phyloP scores from a whole-genome alignment of 2,888 invertebrate genomes.

The Mesorhabditis sp. region DNA sequence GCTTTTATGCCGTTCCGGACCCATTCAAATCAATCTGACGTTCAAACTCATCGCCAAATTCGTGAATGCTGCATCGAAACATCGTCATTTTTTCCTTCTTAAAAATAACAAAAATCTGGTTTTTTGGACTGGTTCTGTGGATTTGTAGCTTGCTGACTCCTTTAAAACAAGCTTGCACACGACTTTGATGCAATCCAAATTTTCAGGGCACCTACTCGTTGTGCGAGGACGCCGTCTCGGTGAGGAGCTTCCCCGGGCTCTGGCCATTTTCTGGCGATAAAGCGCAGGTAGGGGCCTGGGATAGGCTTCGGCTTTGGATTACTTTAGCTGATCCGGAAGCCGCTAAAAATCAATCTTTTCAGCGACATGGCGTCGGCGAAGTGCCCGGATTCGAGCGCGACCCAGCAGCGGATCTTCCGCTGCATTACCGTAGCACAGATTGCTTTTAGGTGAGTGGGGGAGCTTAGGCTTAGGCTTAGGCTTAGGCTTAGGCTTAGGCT shows the following conservation, averaged over 20 bases:
- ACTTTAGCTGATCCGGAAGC: too few relatives aligned
- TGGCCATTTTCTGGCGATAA: background rate
- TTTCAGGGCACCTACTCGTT: slow-evolving; percentile 3
- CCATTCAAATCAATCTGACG: too few relatives aligned
- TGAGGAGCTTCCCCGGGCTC: slow-evolving; percentile 5
- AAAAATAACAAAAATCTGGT: too few relatives aligned
- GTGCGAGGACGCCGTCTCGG: slow-evolving; percentile 3
- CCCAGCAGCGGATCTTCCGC: slow-evolving; percentile 47
- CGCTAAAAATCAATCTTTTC: background rate
- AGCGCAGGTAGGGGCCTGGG: background rate
- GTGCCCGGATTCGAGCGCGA: slow-evolving; percentile 17
- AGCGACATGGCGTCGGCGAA: background rate
- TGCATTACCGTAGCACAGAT: slow-evolving; percentile 57
- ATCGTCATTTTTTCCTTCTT: too few relatives aligned
- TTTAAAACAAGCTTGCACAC: background rate
- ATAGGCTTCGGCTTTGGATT: background rate
- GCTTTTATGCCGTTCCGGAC: too few relatives aligned
- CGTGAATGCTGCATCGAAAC: too few relatives aligned
- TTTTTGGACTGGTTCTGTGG: too few relatives aligned
- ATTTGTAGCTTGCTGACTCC: too few relatives aligned
- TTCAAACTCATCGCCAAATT: too few relatives aligned
- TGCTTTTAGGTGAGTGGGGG: slow-evolving; percentile 48
- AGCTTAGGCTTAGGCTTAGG: background rate
- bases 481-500: too few relatives aligned
- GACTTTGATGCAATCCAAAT: background rate